Conservation (phyloP, 2,888 invertebrate species). For the Mythimna loreyi region DNA sequence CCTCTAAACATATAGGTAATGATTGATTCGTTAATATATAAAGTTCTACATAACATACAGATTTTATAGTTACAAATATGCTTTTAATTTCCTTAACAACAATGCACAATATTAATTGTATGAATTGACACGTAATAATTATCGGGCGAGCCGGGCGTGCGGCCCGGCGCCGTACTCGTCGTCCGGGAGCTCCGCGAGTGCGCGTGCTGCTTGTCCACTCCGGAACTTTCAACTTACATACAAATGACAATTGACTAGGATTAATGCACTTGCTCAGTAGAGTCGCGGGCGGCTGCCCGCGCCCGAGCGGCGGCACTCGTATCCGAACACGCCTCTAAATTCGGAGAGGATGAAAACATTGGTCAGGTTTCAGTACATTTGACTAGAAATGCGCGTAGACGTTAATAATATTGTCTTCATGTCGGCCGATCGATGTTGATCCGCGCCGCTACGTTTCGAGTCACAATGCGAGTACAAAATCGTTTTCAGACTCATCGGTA, state of each 20-base stretch:
- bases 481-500: constrained; percentile 84
- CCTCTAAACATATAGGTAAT: constrained; percentile 76
- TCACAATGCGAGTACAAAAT: constrained; percentile 83
- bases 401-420: constrained; percentile 68
- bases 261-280: constrained; percentile 80
- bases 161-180: constrained; percentile 53
- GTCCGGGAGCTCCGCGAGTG: constrained; percentile 59
- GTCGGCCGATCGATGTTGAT: constrained; percentile 70
- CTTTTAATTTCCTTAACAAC: constrained; percentile 85
- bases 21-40: constrained; percentile 80
- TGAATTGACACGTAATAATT: constrained; percentile 89
- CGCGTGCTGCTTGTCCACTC: constrained; percentile 66
- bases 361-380: constrained; percentile 87
- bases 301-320: constrained; percentile 72
- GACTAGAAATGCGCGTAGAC: constrained; percentile 86
- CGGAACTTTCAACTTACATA: constrained; percentile 78
- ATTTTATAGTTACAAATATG: constrained; percentile 86
- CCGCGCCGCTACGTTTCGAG: constrained; percentile 74
- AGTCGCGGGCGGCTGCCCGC: constrained; percentile 45
- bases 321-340: constrained; percentile 78
- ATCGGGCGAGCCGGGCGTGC: constrained; percentile 64
- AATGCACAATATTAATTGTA: constrained; percentile 88
- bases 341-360: constrained; percentile 82
- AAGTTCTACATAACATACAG: constrained; percentile 88
- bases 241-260: constrained; percentile 90